phyloP scores from a whole-genome alignment of 2,113 vertebrate genomes.

The Numida meleagris region DNA sequence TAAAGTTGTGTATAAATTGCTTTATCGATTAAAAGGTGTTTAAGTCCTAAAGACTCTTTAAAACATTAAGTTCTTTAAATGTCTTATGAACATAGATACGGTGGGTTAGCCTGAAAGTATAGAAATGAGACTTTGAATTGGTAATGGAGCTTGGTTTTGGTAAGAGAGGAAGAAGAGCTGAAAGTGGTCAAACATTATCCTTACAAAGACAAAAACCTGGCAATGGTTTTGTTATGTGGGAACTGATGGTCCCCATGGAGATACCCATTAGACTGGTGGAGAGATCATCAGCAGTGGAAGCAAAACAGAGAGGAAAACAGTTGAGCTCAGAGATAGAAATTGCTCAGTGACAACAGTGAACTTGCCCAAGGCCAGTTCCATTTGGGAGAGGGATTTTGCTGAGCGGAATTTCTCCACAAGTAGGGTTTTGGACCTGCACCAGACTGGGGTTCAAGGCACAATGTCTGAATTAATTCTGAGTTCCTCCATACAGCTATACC shows the following conservation, averaged over 20 bases:
- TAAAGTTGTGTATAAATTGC: constrained; percentile 29
- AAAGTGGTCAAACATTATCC: not conserved
- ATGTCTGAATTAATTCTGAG: not conserved
- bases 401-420: not conserved
- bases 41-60: not conserved
- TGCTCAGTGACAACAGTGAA: not conserved
- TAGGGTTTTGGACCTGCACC: not conserved
- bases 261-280: not conserved
- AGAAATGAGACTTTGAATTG: not conserved
- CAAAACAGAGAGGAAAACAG: not conserved
- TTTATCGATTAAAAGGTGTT: constrained; percentile 29
- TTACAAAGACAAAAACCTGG: not conserved
- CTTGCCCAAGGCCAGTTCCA: fast-evolving
- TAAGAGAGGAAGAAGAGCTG: not conserved
- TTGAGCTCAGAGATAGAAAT: not conserved
- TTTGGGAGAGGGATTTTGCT: not conserved
- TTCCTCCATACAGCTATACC: not conserved
- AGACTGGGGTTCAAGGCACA: not conserved
- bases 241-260: not conserved
- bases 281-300: not conserved
- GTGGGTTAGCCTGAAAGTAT: not conserved
- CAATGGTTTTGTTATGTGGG: not conserved
- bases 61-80: constrained; percentile 18
- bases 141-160: not conserved
- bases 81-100: not conserved